These are phyloP conservation scores for Eustalomyia histrio DNA, from an alignment of 2,888 invertebrate genomes.

Conservation along the genomic window DNA sequence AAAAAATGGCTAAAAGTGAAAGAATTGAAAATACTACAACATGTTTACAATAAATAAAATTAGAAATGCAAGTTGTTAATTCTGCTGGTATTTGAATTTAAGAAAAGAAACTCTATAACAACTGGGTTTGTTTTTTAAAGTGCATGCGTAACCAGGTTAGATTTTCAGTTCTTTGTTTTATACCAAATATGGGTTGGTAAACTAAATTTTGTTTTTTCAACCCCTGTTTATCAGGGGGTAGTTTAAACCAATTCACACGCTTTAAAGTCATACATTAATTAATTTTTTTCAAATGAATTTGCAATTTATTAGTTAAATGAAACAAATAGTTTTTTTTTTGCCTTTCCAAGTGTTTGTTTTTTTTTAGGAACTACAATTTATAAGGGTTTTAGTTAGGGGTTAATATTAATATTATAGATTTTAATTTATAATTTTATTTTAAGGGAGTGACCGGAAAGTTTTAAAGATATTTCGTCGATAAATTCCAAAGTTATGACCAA, in stretches of 20 bases:
- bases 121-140: not conserved
- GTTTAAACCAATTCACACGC: conserved; percentile 42
- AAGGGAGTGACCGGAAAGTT: not conserved
- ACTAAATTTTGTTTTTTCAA: not conserved
- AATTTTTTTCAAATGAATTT: conserved; percentile 19
- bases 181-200: not conserved
- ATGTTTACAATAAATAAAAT: conserved; percentile 21
- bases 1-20: conserved; percentile 15
- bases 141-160: conserved; percentile 16
- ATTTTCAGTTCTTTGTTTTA: not conserved
- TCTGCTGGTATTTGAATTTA: conserved; percentile 43
- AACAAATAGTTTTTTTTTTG: conserved; percentile 17
- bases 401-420: not conserved
- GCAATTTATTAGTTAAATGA: conserved; percentile 13
- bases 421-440: not conserved
- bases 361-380: not conserved
- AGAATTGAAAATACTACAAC: not conserved
- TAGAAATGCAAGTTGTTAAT: conserved; percentile 25
- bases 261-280: conserved; percentile 54
- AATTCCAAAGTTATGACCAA: no score
- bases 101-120: conserved; percentile 1
- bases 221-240: conserved; percentile 13
- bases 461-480: no score
- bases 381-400: not conserved
- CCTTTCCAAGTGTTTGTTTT: not conserved